Evolutionary conservation across 1,140 invertebrate species (phyloP), one percentile per base, ranked within the genome.

Genomic region (Heliothis virescens): DNA sequence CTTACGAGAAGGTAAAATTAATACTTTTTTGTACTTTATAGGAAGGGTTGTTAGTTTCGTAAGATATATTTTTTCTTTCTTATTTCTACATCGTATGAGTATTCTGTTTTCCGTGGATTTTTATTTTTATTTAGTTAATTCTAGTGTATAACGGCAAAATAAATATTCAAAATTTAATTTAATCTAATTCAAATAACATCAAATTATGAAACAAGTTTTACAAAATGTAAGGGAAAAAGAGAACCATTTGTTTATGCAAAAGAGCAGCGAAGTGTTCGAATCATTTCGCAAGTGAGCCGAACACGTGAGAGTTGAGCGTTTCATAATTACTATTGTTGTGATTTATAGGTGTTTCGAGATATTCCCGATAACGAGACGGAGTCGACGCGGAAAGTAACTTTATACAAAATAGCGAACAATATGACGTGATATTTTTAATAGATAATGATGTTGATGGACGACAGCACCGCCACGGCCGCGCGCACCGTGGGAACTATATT

Each of bases 391-490:
- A 93, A 92, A 90, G 89, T 91, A 89, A 87, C 86, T 91, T 92
- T 90, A 91, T 93, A 90, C 90, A 89, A 91, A 94, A 92, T 89
- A 93, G 91, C 86, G 89, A 92, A 94, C 89, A 93, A 92, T 92
- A 92, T 94, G 92, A 93, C 90, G 90, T 87, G 92, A 94, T 94
- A 92, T 92, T 93, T 94, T 94, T 94, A 92, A 92, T 92, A 94
- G 92, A 94, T 94, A 93, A 93, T 91, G 89, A 92, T 91, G 87
- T 91, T 94, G 91, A 93, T 92, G 90, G 86, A 93, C 90, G 91
- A 91, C 90, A 90, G 87, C 87, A 85, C 83, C 84, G 26, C 55
- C 78, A 18, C 81, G 88, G 79, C 84, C 86, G 84, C 85, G 83
- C 85, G 81, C 88, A 88, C 86, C 92, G 92, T 94, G 93, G 92